Base-by-base conservation (phyloP, 2,113 vertebrate genomes). In the Gadus chalcogrammus region DNA sequence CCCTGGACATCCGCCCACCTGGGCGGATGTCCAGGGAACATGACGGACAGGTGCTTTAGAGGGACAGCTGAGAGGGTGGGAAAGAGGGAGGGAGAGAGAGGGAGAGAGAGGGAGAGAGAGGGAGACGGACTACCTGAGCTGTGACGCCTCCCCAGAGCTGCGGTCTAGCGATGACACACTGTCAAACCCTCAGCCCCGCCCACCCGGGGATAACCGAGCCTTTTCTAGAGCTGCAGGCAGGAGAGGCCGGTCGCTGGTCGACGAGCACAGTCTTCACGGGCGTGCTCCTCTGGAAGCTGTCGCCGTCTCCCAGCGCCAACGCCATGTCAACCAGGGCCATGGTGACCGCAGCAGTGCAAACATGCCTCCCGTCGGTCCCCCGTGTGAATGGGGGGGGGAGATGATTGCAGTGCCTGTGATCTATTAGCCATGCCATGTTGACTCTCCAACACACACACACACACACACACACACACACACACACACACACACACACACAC, bases 321-420 rank as follows among this genome's bases (percentile, higher is more conserved):
- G 64, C 68, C 5, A 64, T 66, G 38, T 72, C 18, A 28, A 16
- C 66, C 52, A 6, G 22, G 65, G 12, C 61, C 24, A 20, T 76
- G 74, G 71, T 67, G 76, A 82, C 74, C 78, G 73, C 61, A 52
- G 68, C 18, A 52, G 1, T 0, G 81, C 77, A 87, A 89, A 89
- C 82, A 83, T 80, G 77, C 75, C 80, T 8, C 15, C 7, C 64
- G 64, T 65, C 65, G 64, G 4, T 65, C 83, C 70, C 68, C 15
- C 61, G 75, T 81, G 84, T 82, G n/a, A n/a, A 63, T 71, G 79
- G 85, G 81, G 20, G 81, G 20, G 20, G n/a, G 12, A 64, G 65
- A 65, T 59, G 67, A 42, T 18, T 53, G 18, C 15, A 7, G 42
- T 20, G 64, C 15, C 20, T 66, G 64, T 66, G 38, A 22, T 61